A percentile compares a stretch with the other conserved stretches of the same genome.
Conservation (phyloP, 2,797 vertebrate genomes). For the Artibeus jamaicensis region DNA sequence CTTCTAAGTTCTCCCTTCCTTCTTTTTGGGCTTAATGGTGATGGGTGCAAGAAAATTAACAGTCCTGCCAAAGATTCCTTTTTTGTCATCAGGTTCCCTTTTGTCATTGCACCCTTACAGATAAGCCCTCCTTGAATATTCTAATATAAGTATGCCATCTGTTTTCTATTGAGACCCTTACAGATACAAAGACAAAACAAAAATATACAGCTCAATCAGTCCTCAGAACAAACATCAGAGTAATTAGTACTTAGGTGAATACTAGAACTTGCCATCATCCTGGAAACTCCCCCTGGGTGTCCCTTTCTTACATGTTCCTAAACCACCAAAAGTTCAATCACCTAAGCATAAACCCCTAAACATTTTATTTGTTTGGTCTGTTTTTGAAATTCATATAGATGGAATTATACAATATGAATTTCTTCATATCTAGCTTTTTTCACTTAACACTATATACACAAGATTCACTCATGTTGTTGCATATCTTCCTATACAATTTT, state of each 20-base stretch:
- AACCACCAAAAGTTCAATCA: not conserved
- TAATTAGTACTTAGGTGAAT: not conserved
- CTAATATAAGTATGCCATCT: not conserved
- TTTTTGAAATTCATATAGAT: slow-evolving; percentile 12
- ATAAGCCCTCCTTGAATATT: not conserved
- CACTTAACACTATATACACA: not conserved
- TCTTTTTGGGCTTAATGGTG: too few relatives aligned
- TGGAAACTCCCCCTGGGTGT: not conserved
- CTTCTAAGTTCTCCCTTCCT: not conserved
- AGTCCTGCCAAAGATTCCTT: not conserved
- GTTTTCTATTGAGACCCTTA: not conserved
- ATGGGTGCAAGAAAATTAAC: not conserved
- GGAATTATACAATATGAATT: not conserved
- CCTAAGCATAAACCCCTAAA: not conserved
- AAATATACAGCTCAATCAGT: not conserved
- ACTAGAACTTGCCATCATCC: not conserved
- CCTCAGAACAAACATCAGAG: not conserved
- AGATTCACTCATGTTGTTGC: not conserved
- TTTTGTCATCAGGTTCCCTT: not conserved
- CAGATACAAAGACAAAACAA: not conserved
- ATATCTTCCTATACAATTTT: not conserved
- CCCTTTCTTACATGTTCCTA: not conserved
- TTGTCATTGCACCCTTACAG: not conserved
- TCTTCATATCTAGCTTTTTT: not conserved
- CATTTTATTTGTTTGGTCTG: not conserved